Base-by-base conservation (phyloP, 2,888 invertebrate species). In the Lathronympha strigana region DNA sequence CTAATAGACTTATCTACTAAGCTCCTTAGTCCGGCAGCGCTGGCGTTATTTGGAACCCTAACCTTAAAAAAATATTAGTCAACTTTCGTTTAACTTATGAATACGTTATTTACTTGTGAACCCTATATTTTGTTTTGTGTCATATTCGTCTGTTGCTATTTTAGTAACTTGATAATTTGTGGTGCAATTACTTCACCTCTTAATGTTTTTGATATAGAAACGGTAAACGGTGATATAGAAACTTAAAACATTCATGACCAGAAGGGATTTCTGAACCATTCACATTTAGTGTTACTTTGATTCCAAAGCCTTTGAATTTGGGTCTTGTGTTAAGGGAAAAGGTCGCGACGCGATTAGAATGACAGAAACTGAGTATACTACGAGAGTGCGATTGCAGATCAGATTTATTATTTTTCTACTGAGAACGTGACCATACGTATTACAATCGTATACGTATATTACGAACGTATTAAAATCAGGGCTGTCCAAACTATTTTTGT, bases 211-310 rank as follows among this genome's bases (percentile, higher is more conserved):
- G 51, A 43, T 43, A 33, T 53, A 53, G 21, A 43, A 51, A 23
- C 17, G 36, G 17, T 33, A 25, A n/a, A n/a, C n/a, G n/a, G n/a
- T n/a, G n/a, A n/a, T n/a, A n/a, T n/a, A n/a, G n/a, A n/a, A n/a
- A 23, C 45, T 45, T 45, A 53, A 53, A 62, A 36, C 53, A 62
- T 53, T 53, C 45, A 36, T 53, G 53, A 45, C 62, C 53, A 47
- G n/a, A 54, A 31, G 13, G 36, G 28, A 55, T 23, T 3, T n/a
- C 0, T 1, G 9, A 23, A 36, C 2, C 6, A n/a, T 23, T 15
- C 53, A 21, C n/a, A 54, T 36, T n/a, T 15, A 54, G 19, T n/a
- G 21, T 53, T 21, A 9, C 21, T 1, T 51, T 6, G 11, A 17
- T 33, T 13, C n/a, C 6, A 4, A 17, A 15, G 9, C 15, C 31